phyloP scores from a whole-genome alignment of 2,113 vertebrate species.

The Noctilio leporinus region DNA sequence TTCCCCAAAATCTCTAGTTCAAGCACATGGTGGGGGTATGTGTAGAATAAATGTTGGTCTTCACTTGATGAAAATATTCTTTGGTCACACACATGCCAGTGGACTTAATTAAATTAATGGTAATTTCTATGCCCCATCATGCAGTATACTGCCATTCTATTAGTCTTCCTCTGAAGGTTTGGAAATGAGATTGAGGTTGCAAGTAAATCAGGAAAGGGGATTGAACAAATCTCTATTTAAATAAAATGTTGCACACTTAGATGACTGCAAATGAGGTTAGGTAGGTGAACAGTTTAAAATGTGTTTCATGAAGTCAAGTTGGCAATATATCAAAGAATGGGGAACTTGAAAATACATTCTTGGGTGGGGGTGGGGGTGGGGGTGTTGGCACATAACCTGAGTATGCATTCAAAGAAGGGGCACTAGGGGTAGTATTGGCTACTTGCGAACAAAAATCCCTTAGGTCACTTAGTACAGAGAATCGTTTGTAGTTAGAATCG shows the following conservation, averaged over 20 bases:
- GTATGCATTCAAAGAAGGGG: neutral
- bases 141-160: constrained; percentile 3
- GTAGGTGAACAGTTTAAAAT: neutral
- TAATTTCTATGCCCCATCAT: constrained; percentile 20
- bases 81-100: neutral
- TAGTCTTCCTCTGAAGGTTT: constrained; percentile 30
- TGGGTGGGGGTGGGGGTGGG: neutral
- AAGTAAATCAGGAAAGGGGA: constrained; percentile 29
- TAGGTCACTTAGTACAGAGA: neutral
- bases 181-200: constrained; percentile 26
- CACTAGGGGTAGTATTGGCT: neutral
- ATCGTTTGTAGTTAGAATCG: neutral
- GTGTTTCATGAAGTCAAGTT: neutral
- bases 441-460: neutral
- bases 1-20: neutral
- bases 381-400: neutral
- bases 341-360: neutral
- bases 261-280: constrained; percentile 28
- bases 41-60: constrained; percentile 37
- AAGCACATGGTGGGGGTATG: constrained; percentile 36
- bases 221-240: neutral
- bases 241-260: neutral
- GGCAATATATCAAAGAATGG: neutral
- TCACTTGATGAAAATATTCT: constrained; percentile 6
- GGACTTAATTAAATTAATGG: constrained; percentile 8